Percentiles rank a stretch among this genome's conserved stretches.
Evolutionary conservation across 2,888 invertebrate species (phyloP).

Genomic region (Meghimatium bilineatum): DNA sequence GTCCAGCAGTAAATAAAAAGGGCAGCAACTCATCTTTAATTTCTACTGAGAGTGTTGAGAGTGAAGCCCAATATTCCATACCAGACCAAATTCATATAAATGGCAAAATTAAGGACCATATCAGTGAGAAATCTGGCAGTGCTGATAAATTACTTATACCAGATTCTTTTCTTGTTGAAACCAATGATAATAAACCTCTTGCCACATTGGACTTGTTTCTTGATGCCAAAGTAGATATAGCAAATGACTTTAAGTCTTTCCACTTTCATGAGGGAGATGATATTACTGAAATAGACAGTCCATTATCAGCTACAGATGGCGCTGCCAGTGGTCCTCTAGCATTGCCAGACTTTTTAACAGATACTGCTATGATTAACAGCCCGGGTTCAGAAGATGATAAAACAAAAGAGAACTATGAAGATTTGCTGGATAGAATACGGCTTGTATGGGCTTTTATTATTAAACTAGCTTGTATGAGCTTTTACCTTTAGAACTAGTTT

Average conservation of each 20-base stretch:
- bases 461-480: not conserved
- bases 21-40: conserved; percentile 13
- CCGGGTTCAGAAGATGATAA: not conserved
- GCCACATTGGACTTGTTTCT: conserved; percentile 2
- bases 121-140: not conserved
- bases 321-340: conserved; percentile 13
- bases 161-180: conserved; percentile 22
- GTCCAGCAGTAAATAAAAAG: conserved; percentile 36
- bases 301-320: not conserved
- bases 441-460: conserved; percentile 18
- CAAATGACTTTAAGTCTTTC: not conserved
- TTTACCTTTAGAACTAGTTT: not conserved
- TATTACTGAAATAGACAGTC: conserved; percentile 7
- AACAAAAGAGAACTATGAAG: not conserved
- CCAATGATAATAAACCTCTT: conserved; percentile 1
- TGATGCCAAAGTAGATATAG: not conserved
- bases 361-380: conserved; percentile 28
- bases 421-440: conserved; percentile 30
- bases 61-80: not conserved
- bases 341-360: conserved; percentile 46
- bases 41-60: conserved; percentile 6
- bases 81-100: conserved; percentile 1
- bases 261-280: conserved; percentile 26
- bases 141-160: not conserved
- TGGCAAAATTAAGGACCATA: not conserved